These are phyloP conservation scores for Aphelocoma coerulescens DNA, from an alignment of 2,113 vertebrate species.

Conservation along the genomic window DNA sequence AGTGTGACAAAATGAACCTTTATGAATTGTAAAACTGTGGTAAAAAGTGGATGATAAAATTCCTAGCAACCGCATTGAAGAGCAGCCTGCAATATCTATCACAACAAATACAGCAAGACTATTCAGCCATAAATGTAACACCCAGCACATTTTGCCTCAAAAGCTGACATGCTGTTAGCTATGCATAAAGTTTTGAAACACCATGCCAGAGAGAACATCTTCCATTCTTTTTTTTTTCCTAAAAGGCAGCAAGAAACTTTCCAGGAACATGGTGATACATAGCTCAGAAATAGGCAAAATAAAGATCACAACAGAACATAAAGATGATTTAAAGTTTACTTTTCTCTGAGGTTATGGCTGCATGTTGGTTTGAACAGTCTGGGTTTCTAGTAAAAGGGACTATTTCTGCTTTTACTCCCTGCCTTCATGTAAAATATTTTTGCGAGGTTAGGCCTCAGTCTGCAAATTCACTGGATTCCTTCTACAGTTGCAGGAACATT, in stretches of 20 bases:
- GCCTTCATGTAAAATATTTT: neutral
- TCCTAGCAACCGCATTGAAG: neutral
- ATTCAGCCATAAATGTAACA: neutral
- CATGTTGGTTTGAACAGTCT: neutral
- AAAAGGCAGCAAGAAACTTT: neutral
- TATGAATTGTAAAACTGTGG: neutral
- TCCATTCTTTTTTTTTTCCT: neutral
- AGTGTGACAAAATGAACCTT: neutral
- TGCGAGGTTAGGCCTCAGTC: neutral
- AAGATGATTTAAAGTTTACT: neutral
- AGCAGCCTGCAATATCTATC: neutral
- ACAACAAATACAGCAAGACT: neutral
- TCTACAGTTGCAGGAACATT: neutral
- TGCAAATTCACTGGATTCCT: neutral
- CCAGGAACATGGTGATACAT: neutral
- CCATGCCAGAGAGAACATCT: neutral
- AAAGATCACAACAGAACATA: neutral
- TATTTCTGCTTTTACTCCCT: neutral
- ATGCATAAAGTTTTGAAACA: neutral
- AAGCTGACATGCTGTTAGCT: neutral
- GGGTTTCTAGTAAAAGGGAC: neutral
- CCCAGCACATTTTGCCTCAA: neutral
- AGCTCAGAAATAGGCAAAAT: neutral
- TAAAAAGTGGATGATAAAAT: conserved; percentile 36
- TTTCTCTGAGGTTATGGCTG: neutral